Evolutionary conservation across 2,888 invertebrate species (phyloP), one percentile per base, ranked within the genome.

Genomic region (Allacma fusca): DNA sequence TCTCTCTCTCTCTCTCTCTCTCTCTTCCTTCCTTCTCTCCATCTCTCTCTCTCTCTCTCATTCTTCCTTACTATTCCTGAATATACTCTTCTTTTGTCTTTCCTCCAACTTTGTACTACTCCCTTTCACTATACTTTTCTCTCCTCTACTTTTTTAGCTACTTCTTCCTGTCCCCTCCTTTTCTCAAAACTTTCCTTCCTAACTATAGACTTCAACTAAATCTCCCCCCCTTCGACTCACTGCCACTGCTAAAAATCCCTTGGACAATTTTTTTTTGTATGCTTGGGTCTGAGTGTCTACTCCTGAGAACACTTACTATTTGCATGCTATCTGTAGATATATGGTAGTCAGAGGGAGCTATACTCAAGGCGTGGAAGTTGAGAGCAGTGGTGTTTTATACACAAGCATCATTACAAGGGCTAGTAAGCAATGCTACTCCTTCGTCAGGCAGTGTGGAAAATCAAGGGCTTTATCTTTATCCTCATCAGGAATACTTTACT

Each of bases 91-190:
- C 69, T 12, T 28, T 44, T 69, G 28, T 69, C 40, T 28, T 23
- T 43, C 34, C 64, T 73, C 40, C 71, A 71, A 34, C 62, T 29
- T 65, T 64, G n/a, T 65, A 62, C 9, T 62, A 62, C 23, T 57
- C 13, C 64, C 40, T 64, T 64, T 34, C 62, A 43, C 43, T 62
- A 24, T 50, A 24, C 64, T 40, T 40, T 28, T 64, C 28, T 43
- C 65, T 43, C 24, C 43, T 73, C 73, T 62, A 26, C 2, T 34
- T 29, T 40, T 43, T 23, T 44, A 12, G 5, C 26, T 70, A 40
- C 70, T 70, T 4, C 62, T 26, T 24, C 24, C 23, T 24, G 19
- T 26, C 13, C 62, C 62, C 62, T 26, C 21, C 62, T n/a, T n/a
- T 50, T 50, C 62, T 26, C 62, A 13, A 62, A 62, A 62, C 62